Base-by-base conservation (phyloP, 2,888 invertebrate species). In the Orchesellides sinensis region DNA sequence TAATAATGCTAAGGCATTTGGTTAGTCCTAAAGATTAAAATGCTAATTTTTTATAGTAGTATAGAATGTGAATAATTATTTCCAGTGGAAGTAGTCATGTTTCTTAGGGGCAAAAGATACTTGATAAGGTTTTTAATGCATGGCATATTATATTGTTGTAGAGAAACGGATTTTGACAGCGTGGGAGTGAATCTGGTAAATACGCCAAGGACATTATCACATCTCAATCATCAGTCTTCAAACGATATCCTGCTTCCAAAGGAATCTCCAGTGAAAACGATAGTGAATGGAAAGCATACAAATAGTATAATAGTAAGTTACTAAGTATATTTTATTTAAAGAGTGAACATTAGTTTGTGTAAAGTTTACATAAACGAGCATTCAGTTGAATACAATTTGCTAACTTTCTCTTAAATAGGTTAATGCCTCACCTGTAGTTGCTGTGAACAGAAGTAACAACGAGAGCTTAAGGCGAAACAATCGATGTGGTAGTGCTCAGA, bases 231-330 rank as follows among this genome's bases (percentile, higher is more conserved):
- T 10, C 52, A 65, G 65, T 45, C 45, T 23, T 49, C 47, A 49
- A 12, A 21, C 17, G 49, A 66, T 25, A 21, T 21, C 4, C 45
- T 14, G 17, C 45, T 59, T 47, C 45, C 32, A 4, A 35, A n/a
- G 17, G 80, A 80, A 29, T 35, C 73, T 5, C 56, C 29, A 17
- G 80, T 80, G 17, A 72, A 80, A 47, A 45, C 80, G 4, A 80
- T 80, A 19, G 80, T 80, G 1, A 80, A 80, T 80, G 80, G 80
- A 25, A 80, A 80, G 25, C 80, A 80, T 27, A 80, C 80, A 10
- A 80, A 80, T n/a, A 80, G 49, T 19, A 80, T 80, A 65, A 45
- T 66, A 73, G 80, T 80, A 49, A 80, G 70, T 61, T 29, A 54
- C 6, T 3, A 54, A 56, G 12, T 49, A 21, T 63, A 61, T 61